phyloP scores from a whole-genome alignment of 37 sponge, comb jelly and placozoan species.

The Halisarca cf. caerulea region DNA sequence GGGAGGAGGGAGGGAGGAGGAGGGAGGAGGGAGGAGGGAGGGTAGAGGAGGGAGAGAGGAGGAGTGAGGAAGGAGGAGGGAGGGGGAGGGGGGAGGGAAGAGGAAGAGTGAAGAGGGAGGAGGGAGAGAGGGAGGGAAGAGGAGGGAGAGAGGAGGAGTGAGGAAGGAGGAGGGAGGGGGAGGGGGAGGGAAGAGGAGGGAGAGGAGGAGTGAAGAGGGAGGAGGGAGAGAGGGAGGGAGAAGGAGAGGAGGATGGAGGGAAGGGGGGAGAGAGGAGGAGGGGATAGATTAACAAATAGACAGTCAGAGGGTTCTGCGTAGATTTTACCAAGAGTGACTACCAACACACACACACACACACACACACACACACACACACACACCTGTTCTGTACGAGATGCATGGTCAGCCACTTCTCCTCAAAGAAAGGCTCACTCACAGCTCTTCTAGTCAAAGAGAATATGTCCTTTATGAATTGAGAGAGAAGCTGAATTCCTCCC shows the following conservation, averaged over 20 bases:
- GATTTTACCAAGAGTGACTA: no score
- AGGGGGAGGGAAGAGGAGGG: background rate
- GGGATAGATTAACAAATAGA: background rate
- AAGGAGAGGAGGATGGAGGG: no score
- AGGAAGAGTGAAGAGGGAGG: background rate
- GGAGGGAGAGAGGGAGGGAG: background rate
- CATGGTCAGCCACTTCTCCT: constrained; percentile 16
- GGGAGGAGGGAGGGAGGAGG: background rate
- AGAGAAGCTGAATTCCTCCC: background rate
- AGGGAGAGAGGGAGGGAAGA: background rate
- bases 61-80: background rate
- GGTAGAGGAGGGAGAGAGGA: background rate
- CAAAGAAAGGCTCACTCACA: constrained; percentile 3
- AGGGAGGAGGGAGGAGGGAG: background rate
- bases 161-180: constrained; percentile 5
- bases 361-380: background rate
- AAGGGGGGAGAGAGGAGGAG: background rate
- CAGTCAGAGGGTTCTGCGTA: background rate
- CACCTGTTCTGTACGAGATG: constrained; percentile 35
- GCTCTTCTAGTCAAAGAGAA: background rate
- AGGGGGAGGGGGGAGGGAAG: background rate
- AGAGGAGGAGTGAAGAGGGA: no score
- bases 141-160: background rate
- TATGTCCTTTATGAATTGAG: constrained; percentile 13
- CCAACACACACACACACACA: background rate